Evolutionary conservation across 2,797 vertebrate genomes (phyloP), one percentile per base, ranked within the genome.

Genomic region (Melanotaenia parkinsoni): DNA sequence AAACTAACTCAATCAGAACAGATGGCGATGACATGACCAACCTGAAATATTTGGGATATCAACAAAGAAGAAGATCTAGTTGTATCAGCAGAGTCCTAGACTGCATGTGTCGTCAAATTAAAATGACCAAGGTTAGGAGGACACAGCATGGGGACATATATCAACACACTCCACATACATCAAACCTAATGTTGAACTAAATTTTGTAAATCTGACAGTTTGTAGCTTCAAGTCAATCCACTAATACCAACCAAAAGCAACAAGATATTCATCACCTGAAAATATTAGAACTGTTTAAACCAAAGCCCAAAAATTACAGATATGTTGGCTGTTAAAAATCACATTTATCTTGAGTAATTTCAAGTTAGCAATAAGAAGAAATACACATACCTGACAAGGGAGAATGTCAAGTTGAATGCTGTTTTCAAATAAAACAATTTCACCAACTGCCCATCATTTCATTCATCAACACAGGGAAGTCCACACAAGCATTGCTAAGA

Each of bases 401-500:
- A 57, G 38, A 61, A 22, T 18, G 16, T 51, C 1, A 58, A 32
- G 14, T 5, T 40, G 1, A 33, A 65, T 5, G 16, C 32, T 0
- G 1, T 43, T 76, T 63, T 58, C 3, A 18, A 67, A 50, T 59
- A 67, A 20, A 50, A 59, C n/a, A 16, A 58, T 54, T 24, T 66
- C 11, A 69, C 37, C 20, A 77, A 69, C 63, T 59, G 64, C 40
- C 61, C 33, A 67, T 60, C 7, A 63, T 22, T 74, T 58, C 50
- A 57, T 24, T n/a, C 40, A 80, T 72, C 50, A 51, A 58, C 57
- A 77, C 51, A 63, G 16, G 3, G 12, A 40, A 37, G 53, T 61
- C 65, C 37, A 60, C 50, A 26, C 51, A 80, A 70, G 65, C 30
- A 68, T 74, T 70, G 71, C 69, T 57, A 26, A 2, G 24, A 10